Percentiles rank a stretch among this genome's conserved stretches.
phyloP scores from a whole-genome alignment of 2,113 vertebrate genomes.

The Oncorhynchus mykiss region DNA sequence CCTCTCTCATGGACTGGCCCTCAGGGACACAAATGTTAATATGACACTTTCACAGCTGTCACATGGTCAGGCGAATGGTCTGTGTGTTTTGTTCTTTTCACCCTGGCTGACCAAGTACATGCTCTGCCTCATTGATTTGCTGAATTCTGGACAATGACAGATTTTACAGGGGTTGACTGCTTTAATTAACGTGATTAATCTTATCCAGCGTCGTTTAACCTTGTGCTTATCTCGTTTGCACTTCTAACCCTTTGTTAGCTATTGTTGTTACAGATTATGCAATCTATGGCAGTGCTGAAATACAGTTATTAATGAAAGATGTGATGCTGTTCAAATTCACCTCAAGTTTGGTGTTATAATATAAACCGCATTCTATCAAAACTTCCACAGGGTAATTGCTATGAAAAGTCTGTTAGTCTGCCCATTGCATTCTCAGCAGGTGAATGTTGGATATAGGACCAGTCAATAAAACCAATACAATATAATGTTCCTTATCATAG shows the following conservation, averaged over 20 bases:
- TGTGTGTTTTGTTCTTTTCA: constrained; percentile 33
- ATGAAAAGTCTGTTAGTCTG: constrained; percentile 19
- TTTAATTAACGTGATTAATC: constrained; percentile 4
- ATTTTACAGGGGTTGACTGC: neutral
- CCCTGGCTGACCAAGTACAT: constrained; percentile 22
- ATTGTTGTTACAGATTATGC: constrained; percentile 11
- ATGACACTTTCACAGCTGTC: constrained; percentile 41
- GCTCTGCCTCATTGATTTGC: neutral
- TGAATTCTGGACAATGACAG: neutral
- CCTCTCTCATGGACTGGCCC: constrained; percentile 57
- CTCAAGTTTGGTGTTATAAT: neutral
- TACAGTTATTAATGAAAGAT: neutral
- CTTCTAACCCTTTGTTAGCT: neutral
- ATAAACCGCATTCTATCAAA: constrained; percentile 13
- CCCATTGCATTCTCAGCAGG: constrained; percentile 48
- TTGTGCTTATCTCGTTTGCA: constrained; percentile 6
- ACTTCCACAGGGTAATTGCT: constrained; percentile 46
- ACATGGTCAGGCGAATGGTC: constrained; percentile 22
- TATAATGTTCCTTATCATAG: constrained; percentile 47
- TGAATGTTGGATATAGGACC: constrained; percentile 38
- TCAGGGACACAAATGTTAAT: constrained; percentile 70
- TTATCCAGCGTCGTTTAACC: neutral
- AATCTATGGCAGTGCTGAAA: constrained; percentile 1
- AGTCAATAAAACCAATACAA: constrained; percentile 54
- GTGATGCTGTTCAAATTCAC: neutral